These are phyloP conservation scores for Drosophila nasuta DNA, from an alignment of 1,140 invertebrate genomes.

Conservation along the genomic window DNA sequence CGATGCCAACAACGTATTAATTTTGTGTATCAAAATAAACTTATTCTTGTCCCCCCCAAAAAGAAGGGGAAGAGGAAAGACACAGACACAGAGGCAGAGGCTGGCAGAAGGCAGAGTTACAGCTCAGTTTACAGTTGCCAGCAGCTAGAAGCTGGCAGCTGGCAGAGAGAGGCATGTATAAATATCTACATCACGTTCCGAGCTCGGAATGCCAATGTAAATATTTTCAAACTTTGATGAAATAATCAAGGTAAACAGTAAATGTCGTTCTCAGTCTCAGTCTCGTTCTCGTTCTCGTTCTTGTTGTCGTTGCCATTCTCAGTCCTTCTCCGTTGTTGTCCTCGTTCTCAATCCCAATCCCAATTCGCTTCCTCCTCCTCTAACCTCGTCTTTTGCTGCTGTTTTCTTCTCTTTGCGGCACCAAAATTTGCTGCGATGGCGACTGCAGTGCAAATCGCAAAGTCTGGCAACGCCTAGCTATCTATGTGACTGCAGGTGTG, in stretches of 20 bases:
- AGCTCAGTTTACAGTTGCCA: constrained; percentile 46
- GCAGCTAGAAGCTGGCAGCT: background rate
- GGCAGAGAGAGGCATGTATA: constrained; percentile 60
- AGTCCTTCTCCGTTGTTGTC: background rate
- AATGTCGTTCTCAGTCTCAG: constrained; percentile 68
- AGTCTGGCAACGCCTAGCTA: constrained; percentile 43
- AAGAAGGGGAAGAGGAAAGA: constrained; percentile 38
- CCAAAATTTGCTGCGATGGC: constrained; percentile 28
- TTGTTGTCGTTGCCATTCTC: constrained; percentile 20
- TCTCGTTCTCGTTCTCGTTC: constrained; percentile 24
- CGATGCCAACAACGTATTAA: constrained; percentile 80
- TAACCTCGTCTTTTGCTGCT: background rate
- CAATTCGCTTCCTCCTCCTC: background rate
- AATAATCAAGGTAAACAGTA: constrained; percentile 83
- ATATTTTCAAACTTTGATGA: constrained; percentile 83
- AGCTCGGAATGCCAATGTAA: constrained; percentile 82
- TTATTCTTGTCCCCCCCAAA: constrained; percentile 60
- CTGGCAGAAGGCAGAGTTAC: constrained; percentile 13
- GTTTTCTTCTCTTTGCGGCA: background rate
- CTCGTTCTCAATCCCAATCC: background rate
- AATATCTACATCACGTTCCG: constrained; percentile 82
- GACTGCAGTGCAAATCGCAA: constrained; percentile 29
- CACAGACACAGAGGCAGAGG: background rate
- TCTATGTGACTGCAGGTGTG: background rate
- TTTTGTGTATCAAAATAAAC: constrained; percentile 83